Conservation (phyloP, 2,888 invertebrate genomes). For the Seladonia tumulorum region DNA sequence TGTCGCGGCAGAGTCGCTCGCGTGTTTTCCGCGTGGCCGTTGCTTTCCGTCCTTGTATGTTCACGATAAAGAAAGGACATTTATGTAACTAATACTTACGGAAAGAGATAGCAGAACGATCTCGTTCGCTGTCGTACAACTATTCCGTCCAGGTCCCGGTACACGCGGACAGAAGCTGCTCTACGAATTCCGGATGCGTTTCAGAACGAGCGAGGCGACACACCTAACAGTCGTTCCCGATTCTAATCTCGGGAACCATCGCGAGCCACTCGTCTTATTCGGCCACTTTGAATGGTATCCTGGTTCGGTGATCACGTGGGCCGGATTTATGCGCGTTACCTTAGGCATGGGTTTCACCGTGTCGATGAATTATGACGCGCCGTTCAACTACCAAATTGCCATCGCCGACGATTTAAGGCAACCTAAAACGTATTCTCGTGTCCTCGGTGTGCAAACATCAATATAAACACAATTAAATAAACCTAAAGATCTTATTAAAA, state of each 20-base stretch:
- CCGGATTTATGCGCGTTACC: constrained; percentile 44
- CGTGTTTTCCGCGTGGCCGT: not conserved
- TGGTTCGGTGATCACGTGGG: constrained; percentile 50
- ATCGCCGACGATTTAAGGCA: constrained; percentile 19
- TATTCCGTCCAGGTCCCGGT: constrained; percentile 35
- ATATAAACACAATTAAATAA: constrained; percentile 1
- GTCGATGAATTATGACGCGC: constrained; percentile 24
- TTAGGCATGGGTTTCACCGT: constrained; percentile 35
- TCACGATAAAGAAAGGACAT: constrained; percentile 15
- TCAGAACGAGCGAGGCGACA: constrained; percentile 72
- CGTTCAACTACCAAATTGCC: constrained; percentile 28
- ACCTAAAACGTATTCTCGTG: constrained; percentile 5
- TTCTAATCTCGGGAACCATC: constrained; percentile 78
- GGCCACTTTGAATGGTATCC: constrained; percentile 65
- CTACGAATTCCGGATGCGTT: constrained; percentile 76
- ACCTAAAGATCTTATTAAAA: constrained; percentile 3
- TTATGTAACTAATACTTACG: not conserved
- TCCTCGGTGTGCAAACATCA: constrained; percentile 9
- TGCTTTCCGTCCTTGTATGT: not conserved
- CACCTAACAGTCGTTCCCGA: constrained; percentile 78
- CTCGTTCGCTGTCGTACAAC: constrained; percentile 38
- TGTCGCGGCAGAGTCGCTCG: not conserved
- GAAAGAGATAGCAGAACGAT: constrained; percentile 15
- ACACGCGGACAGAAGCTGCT: constrained; percentile 72
- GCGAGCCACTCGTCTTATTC: constrained; percentile 74